Evolutionary conservation across 1,140 invertebrate species (phyloP), one percentile per base, ranked within the genome.

Genomic region (Lasaia peninsularis): DNA sequence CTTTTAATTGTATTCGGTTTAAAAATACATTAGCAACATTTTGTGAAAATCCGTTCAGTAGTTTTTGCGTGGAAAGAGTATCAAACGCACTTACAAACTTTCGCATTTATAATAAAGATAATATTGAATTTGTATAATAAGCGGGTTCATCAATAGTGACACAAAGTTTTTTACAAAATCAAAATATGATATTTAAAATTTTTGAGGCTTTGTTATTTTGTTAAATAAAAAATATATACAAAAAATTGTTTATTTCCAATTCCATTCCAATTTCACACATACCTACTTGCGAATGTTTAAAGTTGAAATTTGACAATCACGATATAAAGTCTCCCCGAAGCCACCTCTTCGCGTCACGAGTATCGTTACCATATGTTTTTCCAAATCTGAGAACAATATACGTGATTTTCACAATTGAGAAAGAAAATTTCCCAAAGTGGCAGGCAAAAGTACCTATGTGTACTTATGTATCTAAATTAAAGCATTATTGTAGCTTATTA

Each of bases 321-420:
- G 78, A 73, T 10, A 68, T 56, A 63, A 82, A 89, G 62, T 89
- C 81, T 9, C 82, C 85, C 5, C 85, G 81, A 11, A 95, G 80
- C 92, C 93, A 94, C 37, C 92, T 86, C 68, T 94, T 94, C 0
- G 93, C 93, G 69, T 94, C 92, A 65, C 91, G 86, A 0, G 93
- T 93, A 67, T 93, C 92, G 52, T 91, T 91, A 31, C 94, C 94
- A 78, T 92, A 94, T 0, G 93, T 94, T 73, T 92, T 93, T 16
- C 94, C 94, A 75, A 91, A 92, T 65, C 93, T 93, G 60, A 67
- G 91, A 75, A 65, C 71, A 60, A 65, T 31, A 12, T 2, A n/a
- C 35, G 1, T 14, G 5, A 1, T 1, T 16, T 18, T 11, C 2
- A 57, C 18, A 62, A 44, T 40, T 57, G 44, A 51, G n/a, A n/a